Conservation (phyloP, 2,888 invertebrate genomes). For the Morpho helenor region DNA sequence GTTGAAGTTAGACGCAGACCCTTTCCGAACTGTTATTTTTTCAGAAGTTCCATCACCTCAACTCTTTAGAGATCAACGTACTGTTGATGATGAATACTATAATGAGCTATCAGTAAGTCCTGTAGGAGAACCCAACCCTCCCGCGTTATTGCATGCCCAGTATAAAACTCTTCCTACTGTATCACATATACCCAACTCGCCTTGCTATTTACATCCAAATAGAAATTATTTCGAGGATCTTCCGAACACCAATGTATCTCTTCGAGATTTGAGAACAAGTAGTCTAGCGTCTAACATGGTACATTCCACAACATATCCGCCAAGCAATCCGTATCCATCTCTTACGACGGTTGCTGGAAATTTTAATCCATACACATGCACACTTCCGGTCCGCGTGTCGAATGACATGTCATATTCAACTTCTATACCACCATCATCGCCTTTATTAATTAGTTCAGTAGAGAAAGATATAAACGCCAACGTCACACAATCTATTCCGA, state of each 20-base stretch:
- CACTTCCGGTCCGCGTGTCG: conserved; percentile 51
- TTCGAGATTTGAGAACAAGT: conserved; percentile 56
- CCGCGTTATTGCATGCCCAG: conserved; percentile 67
- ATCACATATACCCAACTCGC: conserved; percentile 70
- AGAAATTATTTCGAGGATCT: conserved; percentile 48
- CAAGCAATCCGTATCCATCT: conserved; percentile 66
- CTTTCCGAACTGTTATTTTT: conserved; percentile 44
- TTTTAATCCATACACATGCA: conserved; percentile 68
- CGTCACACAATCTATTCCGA: conserved; percentile 47
- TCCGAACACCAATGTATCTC: conserved; percentile 41
- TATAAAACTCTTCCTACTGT: conserved; percentile 65
- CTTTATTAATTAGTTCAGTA: conserved; percentile 48
- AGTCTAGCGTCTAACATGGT: conserved; percentile 55
- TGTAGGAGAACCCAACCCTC: conserved; percentile 52
- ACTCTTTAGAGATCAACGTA: conserved; percentile 52
- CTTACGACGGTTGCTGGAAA: conserved; percentile 72
- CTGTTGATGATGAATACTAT: conserved; percentile 46
- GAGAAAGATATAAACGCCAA: conserved; percentile 63
- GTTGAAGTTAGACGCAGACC: conserved; percentile 27
- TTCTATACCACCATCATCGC: conserved; percentile 44
- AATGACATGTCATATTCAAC: conserved; percentile 42
- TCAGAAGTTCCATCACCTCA: conserved; percentile 61
- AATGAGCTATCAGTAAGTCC: conserved; percentile 61
- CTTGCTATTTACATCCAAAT: conserved; percentile 68
- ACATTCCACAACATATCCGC: conserved; percentile 69